A percentile compares a stretch with the other conserved stretches of the same genome.
Conservation (phyloP, 2,888 invertebrate species). For the Automeris io region DNA sequence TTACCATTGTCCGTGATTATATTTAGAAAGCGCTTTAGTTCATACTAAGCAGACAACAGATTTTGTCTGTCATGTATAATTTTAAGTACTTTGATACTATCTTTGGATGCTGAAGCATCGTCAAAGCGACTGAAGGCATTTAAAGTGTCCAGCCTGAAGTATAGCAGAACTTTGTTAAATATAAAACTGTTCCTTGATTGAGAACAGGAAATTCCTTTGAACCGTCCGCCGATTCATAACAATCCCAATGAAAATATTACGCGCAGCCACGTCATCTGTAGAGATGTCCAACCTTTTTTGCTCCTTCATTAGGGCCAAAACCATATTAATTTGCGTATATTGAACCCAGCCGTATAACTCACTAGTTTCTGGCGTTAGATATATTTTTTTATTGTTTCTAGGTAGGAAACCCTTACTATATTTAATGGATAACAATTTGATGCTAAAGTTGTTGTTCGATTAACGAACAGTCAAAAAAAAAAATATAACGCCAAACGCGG, state of each 20-base stretch:
- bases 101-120: background rate
- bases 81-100: background rate
- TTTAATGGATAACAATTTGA: too few species aligned
- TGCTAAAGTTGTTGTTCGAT: too few species aligned
- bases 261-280: conserved; percentile 40
- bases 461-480: too few species aligned
- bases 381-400: too few species aligned
- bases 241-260: conserved; percentile 59
- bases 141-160: conserved; percentile 33
- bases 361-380: too few species aligned
- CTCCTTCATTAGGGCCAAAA: too few species aligned
- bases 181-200: conserved; percentile 53
- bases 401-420: too few species aligned
- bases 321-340: too few species aligned
- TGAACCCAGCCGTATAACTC: too few species aligned
- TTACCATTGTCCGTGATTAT: background rate
- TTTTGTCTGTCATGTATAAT: conserved; percentile 1
- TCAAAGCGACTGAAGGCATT: conserved; percentile 26
- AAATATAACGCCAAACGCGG: too few species aligned
- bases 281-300: conserved; percentile 28
- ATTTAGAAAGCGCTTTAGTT: background rate
- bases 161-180: conserved; percentile 45
- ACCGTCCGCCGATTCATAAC: conserved; percentile 51
- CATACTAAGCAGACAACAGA: background rate
- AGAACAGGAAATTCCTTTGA: conserved; percentile 70